phyloP scores from a whole-genome alignment of 2,888 invertebrate species.

The Phytoseiulus persimilis region DNA sequence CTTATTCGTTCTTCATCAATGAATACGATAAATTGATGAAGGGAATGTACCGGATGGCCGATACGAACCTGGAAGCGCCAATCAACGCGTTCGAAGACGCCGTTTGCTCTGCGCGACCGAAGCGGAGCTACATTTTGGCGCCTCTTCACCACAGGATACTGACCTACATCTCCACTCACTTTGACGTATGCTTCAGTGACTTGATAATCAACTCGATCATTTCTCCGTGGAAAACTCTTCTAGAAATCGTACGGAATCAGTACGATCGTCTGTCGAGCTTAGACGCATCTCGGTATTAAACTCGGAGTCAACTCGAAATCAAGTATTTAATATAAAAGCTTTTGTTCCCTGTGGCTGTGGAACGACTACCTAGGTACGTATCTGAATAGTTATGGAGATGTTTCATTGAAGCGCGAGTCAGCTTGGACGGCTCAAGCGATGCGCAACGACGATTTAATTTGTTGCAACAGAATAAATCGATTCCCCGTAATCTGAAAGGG shows the following conservation, averaged over 20 bases:
- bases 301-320: neutral
- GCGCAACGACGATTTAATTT: neutral
- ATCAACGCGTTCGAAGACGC: conserved; percentile 15
- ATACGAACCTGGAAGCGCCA: conserved; percentile 10
- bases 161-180: neutral
- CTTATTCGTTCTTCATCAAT: neutral
- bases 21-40: neutral
- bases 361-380: no score
- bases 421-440: neutral
- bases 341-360: no score
- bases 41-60: neutral
- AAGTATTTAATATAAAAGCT: no score
- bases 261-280: neutral
- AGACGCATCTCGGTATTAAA: neutral
- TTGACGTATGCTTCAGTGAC: conserved; percentile 12
- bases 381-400: no score
- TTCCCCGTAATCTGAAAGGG: neutral
- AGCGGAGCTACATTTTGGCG: conserved; percentile 9
- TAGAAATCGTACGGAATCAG: neutral
- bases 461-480: neutral
- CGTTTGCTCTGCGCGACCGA: conserved; percentile 20
- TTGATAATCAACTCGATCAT: neutral
- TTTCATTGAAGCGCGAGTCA: no score
- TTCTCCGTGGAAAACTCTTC: neutral
- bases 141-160: neutral